Base-by-base conservation (phyloP, 2,797 vertebrate species). In the Garrulus glandarius region DNA sequence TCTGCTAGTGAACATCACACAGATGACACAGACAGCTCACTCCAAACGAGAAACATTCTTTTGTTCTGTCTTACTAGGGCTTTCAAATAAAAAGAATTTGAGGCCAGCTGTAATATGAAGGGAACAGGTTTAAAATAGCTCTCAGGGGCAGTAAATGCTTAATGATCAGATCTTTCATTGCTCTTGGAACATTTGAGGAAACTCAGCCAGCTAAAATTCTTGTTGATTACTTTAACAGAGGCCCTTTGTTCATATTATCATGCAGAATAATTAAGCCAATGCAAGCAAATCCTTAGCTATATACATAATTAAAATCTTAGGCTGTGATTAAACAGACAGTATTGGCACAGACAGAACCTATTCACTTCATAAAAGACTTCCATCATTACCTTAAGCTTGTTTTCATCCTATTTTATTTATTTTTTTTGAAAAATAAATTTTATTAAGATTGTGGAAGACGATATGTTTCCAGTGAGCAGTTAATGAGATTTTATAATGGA, bases 211-310 rank as follows among this genome's bases (percentile, higher is more conserved):
- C 78, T 91, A 84, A 94, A 82, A 96, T 84, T 84, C 95, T 92
- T 94, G 81, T 95, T 97, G 92, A 96, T 92, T 92, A 88, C 82
- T 97, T 92, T 84, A 95, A 98, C 97, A 98, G 96, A 96, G 93
- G 93, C 84, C 68, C 95, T 97, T 98, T 98, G 97, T 98, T 97
- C 92, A 53, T 94, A 93, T 96, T 97, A 97, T 97, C 96, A 97
- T 87, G 88, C 95, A 92, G 95, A 95, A 97, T 96, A 98, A 98
- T 98, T 97, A 97, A 95, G 70, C 84, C 94, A 83, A 92, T 95
- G 92, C 92, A 90, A 95, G 88, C 92, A 88, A 74, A 88, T 84
- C 34, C 95, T 96, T 96, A 83, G 90, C 83, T 87, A 75, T 93
- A 92, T 65, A 72, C 83, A 95, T 96, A 96, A 98, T 98, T 98